phyloP scores from a whole-genome alignment of 2,888 invertebrate genomes.

The Strigamia crassipes region DNA sequence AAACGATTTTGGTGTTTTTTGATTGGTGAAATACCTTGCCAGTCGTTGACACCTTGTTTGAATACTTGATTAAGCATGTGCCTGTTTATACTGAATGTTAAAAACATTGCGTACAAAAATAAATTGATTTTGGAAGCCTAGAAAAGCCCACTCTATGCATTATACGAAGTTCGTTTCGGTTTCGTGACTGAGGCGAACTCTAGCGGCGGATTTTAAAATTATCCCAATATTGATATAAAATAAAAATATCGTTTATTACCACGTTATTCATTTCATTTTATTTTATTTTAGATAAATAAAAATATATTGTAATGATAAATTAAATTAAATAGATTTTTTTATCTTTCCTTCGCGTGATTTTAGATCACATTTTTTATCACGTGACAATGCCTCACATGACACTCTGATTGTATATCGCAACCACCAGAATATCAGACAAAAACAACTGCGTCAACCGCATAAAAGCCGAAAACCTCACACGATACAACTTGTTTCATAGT shows the following conservation, averaged over 20 bases:
- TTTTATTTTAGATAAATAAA: no score
- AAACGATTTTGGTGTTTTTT: background rate
- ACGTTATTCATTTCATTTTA: no score
- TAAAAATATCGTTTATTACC: no score
- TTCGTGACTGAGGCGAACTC: background rate
- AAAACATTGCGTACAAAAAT: background rate
- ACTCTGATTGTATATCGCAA: background rate
- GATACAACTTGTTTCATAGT: background rate
- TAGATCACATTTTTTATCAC: background rate
- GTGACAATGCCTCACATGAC: slow-evolving; percentile 4
- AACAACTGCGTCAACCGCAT: background rate
- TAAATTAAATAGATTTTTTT: background rate
- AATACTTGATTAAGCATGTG: slow-evolving; percentile 1
- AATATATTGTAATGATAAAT: background rate
- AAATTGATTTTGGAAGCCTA: background rate
- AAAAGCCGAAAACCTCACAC: background rate
- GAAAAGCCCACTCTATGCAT: background rate
- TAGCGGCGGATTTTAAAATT: background rate
- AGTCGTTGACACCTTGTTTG: background rate
- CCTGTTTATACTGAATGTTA: background rate
- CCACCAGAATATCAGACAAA: background rate
- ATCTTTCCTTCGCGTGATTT: background rate
- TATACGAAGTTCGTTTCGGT: background rate
- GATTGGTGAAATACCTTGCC: slow-evolving; percentile 4
- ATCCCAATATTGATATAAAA: no score